A percentile compares a stretch with the other conserved stretches of the same genome.
Evolutionary conservation across 2,888 invertebrate genomes (phyloP).

Genomic region (Digitonthophagus gazella): DNA sequence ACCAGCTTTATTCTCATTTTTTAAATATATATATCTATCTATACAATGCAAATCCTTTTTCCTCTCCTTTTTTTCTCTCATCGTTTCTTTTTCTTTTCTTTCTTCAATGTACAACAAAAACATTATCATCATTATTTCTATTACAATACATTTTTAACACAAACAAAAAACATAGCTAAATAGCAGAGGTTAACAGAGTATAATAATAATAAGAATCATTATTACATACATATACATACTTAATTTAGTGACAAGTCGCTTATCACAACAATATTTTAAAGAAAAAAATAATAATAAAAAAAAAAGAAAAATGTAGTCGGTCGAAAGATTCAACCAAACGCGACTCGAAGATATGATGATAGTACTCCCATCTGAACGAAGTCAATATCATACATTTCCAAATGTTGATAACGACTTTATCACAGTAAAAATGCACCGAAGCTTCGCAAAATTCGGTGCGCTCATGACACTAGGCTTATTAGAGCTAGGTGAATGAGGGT

Average conservation of each 20-base stretch:
- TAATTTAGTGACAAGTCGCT: constrained; percentile 52
- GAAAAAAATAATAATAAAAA: constrained; percentile 2
- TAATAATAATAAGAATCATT: not conserved
- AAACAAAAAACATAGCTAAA: not conserved
- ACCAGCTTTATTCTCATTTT: not conserved
- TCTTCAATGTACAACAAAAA: not conserved
- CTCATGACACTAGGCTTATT: too few species aligned
- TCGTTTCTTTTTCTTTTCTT: not conserved
- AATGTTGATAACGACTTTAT: constrained; percentile 56
- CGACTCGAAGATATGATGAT: constrained; percentile 50
- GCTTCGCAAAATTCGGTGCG: too few species aligned
- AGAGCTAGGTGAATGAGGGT: too few species aligned
- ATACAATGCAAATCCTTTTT: not conserved
- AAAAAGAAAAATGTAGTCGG: constrained; percentile 31
- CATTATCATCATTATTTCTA: not conserved
- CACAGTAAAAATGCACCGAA: constrained; percentile 50
- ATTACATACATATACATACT: constrained; percentile 3
- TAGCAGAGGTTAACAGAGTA: not conserved
- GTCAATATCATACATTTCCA: constrained; percentile 56
- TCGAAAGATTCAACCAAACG: constrained; percentile 30
- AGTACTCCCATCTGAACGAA: constrained; percentile 60
- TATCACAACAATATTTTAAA: constrained; percentile 45
- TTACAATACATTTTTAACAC: not conserved
- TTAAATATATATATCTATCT: not conserved
- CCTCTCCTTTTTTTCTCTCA: not conserved